These are phyloP conservation scores for Oxystoma pomonae DNA, from an alignment of 2,888 invertebrate species.

Conservation along the genomic window DNA sequence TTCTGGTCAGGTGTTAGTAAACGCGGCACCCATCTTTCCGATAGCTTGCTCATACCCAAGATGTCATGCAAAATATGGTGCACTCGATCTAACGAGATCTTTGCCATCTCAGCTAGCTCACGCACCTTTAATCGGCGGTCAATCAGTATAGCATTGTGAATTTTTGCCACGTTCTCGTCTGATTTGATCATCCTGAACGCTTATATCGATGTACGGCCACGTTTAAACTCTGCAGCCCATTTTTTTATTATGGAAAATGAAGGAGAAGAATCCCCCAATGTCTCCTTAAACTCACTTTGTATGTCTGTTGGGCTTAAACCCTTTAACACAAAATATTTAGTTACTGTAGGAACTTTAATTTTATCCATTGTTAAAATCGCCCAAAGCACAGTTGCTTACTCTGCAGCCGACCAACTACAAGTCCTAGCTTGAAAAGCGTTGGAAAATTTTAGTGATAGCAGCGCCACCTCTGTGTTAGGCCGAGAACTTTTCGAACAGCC, in stretches of 20 bases:
- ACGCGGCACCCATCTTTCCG: neutral
- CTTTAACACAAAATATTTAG: neutral
- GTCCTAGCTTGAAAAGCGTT: neutral
- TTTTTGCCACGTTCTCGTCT: neutral
- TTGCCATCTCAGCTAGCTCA: too few relatives aligned
- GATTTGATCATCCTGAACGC: neutral
- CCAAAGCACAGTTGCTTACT: neutral
- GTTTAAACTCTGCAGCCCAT: neutral
- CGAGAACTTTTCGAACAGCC: neutral
- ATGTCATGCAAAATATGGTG: neutral
- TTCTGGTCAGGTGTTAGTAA: constrained; percentile 18
- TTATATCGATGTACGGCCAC: neutral
- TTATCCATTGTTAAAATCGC: neutral
- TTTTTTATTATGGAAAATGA: neutral
- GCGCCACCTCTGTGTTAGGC: neutral
- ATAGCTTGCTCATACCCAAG: neutral
- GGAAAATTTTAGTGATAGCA: neutral
- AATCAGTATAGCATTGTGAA: neutral
- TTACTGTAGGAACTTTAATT: neutral
- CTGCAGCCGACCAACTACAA: neutral
- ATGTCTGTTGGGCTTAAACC: neutral
- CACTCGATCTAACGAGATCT: too few relatives aligned
- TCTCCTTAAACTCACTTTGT: neutral
- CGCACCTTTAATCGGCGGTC: too few relatives aligned
- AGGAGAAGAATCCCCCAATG: neutral